Base-by-base conservation (phyloP, 2,888 invertebrate genomes). In the Rosalia funebris region DNA sequence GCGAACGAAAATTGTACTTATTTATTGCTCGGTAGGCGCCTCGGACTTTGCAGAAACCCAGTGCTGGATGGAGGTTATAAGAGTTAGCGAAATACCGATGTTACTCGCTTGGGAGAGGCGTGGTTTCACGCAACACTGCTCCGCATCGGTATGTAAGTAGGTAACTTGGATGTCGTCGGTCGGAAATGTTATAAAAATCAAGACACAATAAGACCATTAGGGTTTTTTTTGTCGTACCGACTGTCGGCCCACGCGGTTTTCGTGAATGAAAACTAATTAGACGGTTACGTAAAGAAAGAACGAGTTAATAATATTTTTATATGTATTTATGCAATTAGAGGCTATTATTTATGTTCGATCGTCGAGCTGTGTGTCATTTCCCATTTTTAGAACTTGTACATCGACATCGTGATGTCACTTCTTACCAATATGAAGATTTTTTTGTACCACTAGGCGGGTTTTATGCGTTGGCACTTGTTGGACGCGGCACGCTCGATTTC, bases 71-170 rank as follows among this genome's bases (percentile, higher is more conserved):
- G 20, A 47, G 44, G 48, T 48, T 48, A 58, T 50, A 55, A 12
- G 48, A 37, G 32, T 62, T 63, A 42, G 62, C 66, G 48, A 62
- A 53, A 66, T 62, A 60, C 66, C 62, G 56, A 20, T 52, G 64
- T 36, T 59, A 42, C 55, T 19, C 19, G 46, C 48, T 57, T 39
- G n/a, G 31, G 32, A 34, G 37, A 75, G 75, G 75, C 75, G 75
- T 75, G 75, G 75, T 71, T 71, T 34, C 63, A 71, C 65, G 73
- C 70, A 66, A 45, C 66, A 63, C 62, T 64, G 71, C 65, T 68
- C 65, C 66, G 70, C 66, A 72, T 65, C 60, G 72, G 73, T 66
- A 75, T 74, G 73, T 74, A 71, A 72, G 73, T 74, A 74, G 71
- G n/a, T n/a, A n/a, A n/a, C n/a, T n/a, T n/a, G n/a, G n/a, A n/a